These are phyloP conservation scores for Autographa pulchrina DNA, from an alignment of 2,888 invertebrate genomes.

Conservation along the genomic window DNA sequence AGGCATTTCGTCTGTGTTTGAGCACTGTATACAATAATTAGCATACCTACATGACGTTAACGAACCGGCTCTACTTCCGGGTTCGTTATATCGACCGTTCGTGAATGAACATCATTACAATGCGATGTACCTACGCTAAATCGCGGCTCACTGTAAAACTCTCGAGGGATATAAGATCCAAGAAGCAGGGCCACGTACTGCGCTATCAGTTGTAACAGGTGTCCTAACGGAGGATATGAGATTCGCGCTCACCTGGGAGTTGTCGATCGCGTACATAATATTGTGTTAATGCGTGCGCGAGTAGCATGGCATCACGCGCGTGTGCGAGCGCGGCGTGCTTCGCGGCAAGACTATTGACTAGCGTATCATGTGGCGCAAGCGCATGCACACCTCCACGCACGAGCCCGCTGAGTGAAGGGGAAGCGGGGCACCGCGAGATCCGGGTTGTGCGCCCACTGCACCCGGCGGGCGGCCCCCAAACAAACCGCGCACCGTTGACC, in stretches of 20 bases:
- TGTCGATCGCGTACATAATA: slow-evolving; percentile 88
- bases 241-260: slow-evolving; percentile 86
- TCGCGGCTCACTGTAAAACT: slow-evolving; percentile 69
- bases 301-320: slow-evolving; percentile 78
- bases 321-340: slow-evolving; percentile 79
- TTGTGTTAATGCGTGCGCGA: slow-evolving; percentile 76
- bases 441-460: slow-evolving; percentile 88
- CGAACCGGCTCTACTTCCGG: slow-evolving; percentile 88
- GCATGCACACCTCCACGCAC: slow-evolving; percentile 79
- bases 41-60: slow-evolving; percentile 85
- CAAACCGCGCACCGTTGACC: slow-evolving; percentile 76
- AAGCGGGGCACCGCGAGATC: slow-evolving; percentile 87
- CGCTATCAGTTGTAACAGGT: slow-evolving; percentile 55
- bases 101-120: slow-evolving; percentile 84
- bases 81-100: slow-evolving; percentile 82
- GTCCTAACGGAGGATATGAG: slow-evolving; percentile 62
- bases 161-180: slow-evolving; percentile 63
- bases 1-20: slow-evolving; percentile 70
- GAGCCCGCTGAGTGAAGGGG: slow-evolving; percentile 86
- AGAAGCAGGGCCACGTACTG: slow-evolving; percentile 56
- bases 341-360: slow-evolving; percentile 81
- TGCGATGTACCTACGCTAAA: slow-evolving; percentile 72
- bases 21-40: slow-evolving; percentile 82
- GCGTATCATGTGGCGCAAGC: slow-evolving; percentile 66
- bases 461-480: slow-evolving; percentile 82